phyloP scores from a whole-genome alignment of 2,888 invertebrate species.

The Andrena bicolor region DNA sequence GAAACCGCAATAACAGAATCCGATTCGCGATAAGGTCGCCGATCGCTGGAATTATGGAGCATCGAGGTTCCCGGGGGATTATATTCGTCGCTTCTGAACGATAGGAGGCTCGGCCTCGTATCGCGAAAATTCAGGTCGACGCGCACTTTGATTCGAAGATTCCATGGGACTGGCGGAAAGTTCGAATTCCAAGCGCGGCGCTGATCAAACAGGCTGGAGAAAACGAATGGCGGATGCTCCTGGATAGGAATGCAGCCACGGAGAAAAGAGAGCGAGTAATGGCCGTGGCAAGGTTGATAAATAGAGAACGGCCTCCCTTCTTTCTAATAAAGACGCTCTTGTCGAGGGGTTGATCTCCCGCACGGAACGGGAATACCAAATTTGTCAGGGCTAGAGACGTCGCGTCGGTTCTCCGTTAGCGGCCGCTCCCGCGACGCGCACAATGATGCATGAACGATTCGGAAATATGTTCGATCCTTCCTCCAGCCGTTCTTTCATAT shows the following conservation, averaged over 20 bases:
- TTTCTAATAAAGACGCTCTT: conserved; percentile 85
- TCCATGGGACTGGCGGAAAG: conserved; percentile 23
- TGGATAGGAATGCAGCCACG: conserved; percentile 67
- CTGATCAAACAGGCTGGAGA: conserved; percentile 58
- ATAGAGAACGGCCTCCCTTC: conserved; percentile 80
- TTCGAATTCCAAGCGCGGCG: conserved; percentile 59
- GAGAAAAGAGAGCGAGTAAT: conserved; percentile 74
- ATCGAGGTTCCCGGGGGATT: too few relatives aligned
- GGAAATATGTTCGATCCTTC: conserved; percentile 45
- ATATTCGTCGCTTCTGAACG: background rate
- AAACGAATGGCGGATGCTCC: conserved; percentile 67
- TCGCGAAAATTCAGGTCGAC: conserved; percentile 22
- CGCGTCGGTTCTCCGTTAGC: conserved; percentile 70
- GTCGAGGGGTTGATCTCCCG: conserved; percentile 83
- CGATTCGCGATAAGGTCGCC: conserved; percentile 25
- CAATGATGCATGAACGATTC: conserved; percentile 64
- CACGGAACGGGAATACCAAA: conserved; percentile 83
- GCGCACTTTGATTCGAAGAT: conserved; percentile 45
- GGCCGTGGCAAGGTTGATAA: conserved; percentile 80
- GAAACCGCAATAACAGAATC: conserved; percentile 12
- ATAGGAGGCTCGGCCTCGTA: background rate
- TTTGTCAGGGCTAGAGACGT: conserved; percentile 75
- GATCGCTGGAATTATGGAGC: background rate
- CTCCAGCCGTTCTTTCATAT: conserved; percentile 10
- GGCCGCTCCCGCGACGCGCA: conserved; percentile 44